Percentiles rank a stretch among this genome's conserved stretches.
phyloP scores from a whole-genome alignment of 2,113 vertebrate species.

The Xiphias gladius region DNA sequence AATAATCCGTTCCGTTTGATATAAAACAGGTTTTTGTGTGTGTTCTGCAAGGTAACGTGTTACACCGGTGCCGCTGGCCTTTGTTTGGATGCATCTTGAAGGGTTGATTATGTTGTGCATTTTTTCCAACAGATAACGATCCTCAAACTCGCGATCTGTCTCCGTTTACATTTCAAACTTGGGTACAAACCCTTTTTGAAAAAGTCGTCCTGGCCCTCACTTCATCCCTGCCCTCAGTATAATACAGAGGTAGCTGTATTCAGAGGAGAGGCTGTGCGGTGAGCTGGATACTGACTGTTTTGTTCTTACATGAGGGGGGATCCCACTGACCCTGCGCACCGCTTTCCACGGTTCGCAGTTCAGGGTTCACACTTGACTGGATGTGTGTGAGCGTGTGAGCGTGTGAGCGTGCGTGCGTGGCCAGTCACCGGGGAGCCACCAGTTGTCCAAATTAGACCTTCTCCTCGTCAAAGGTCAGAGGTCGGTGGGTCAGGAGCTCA shows the following conservation, averaged over 20 bases:
- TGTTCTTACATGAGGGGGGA: conserved; percentile 29
- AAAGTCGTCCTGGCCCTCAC: background rate
- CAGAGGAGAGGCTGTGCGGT: background rate
- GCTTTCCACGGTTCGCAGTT: conserved; percentile 32
- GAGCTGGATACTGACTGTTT: conserved; percentile 37
- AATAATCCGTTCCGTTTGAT: too few relatives aligned
- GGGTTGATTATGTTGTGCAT: too few relatives aligned
- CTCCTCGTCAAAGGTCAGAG: conserved; percentile 65
- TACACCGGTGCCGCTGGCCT: too few relatives aligned
- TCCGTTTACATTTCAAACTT: background rate
- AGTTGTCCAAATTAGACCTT: conserved; percentile 62
- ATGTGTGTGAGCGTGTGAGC: conserved; percentile 9
- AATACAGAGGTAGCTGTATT: background rate
- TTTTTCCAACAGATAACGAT: background rate
- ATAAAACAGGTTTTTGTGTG: too few relatives aligned
- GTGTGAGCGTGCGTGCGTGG: conserved; percentile 32
- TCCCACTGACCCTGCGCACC: conserved; percentile 26
- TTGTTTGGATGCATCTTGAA: too few relatives aligned
- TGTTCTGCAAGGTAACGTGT: too few relatives aligned
- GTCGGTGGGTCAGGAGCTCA: conserved; percentile 60
- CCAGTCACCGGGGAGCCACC: conserved; percentile 67
- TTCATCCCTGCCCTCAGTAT: background rate
- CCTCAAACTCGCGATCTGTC: background rate
- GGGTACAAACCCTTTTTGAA: too few relatives aligned
- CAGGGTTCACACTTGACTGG: conserved; percentile 54